phyloP scores from a whole-genome alignment of 2,888 invertebrate species.

The Hypolimnas misippus region DNA sequence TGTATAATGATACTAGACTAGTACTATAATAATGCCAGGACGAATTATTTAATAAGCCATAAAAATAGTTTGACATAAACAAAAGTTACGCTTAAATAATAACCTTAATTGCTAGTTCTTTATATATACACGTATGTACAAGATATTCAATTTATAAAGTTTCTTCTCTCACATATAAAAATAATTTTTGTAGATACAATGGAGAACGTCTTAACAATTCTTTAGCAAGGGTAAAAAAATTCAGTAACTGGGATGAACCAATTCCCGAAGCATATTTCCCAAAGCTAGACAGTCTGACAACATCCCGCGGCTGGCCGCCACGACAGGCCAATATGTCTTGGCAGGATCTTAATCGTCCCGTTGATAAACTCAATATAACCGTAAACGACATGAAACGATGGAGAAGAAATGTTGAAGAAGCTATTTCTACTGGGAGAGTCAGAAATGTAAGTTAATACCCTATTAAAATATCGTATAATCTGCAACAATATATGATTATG shows the following conservation, averaged over 20 bases:
- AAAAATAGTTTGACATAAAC: too few species aligned
- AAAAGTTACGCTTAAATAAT: too few species aligned
- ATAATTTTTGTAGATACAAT: slow-evolving; percentile 84
- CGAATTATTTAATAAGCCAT: slow-evolving; percentile 13
- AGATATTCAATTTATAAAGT: too few species aligned
- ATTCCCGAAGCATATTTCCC: slow-evolving; percentile 92
- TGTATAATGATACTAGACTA: too few species aligned
- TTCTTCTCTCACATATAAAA: background rate
- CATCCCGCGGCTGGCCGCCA: slow-evolving; percentile 89
- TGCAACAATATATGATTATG: too few species aligned
- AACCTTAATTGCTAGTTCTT: too few species aligned
- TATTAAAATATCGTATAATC: too few species aligned
- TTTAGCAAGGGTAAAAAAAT: slow-evolving; percentile 85
- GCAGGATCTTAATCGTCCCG: slow-evolving; percentile 86
- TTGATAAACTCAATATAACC: slow-evolving; percentile 85
- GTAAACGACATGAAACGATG: slow-evolving; percentile 89
- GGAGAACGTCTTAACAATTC: slow-evolving; percentile 89
- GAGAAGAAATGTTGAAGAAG: slow-evolving; percentile 89
- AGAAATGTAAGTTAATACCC: slow-evolving; percentile 78
- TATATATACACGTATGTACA: too few species aligned
- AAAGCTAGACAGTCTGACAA: slow-evolving; percentile 89
- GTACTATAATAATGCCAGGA: too few species aligned
- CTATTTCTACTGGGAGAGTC: slow-evolving; percentile 89
- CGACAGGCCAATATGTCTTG: slow-evolving; percentile 85
- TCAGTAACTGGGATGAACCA: slow-evolving; percentile 87